A percentile compares a stretch with the other conserved stretches of the same genome.
Conservation (phyloP, 2,113 vertebrate species). For the Theristicus caerulescens region DNA sequence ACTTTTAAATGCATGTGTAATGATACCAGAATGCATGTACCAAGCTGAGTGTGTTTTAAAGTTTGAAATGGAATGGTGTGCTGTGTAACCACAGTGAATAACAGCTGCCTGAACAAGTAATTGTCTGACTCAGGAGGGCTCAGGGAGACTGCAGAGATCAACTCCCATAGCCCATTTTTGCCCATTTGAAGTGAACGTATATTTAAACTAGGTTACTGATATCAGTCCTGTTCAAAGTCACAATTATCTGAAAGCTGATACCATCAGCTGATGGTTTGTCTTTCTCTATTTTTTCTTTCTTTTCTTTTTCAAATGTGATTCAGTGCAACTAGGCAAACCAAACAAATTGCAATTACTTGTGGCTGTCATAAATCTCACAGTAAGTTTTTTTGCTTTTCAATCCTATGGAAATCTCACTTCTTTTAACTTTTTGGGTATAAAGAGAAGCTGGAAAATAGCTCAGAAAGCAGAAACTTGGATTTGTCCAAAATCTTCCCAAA, state of each 20-base stretch:
- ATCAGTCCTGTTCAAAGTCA: neutral
- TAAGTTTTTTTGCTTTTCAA: neutral
- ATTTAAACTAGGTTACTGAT: neutral
- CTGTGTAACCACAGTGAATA: neutral
- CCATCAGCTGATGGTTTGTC: neutral
- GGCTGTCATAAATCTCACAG: neutral
- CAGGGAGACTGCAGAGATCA: neutral
- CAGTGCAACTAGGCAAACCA: neutral
- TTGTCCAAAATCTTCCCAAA: neutral
- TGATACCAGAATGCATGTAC: neutral
- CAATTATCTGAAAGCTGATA: neutral
- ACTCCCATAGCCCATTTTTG: neutral
- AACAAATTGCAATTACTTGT: neutral
- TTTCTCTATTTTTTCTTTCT: neutral
- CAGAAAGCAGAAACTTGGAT: neutral
- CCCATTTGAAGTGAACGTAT: neutral
- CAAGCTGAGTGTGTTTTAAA: neutral
- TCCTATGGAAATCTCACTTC: neutral
- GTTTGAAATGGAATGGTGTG: rapidly evolving
- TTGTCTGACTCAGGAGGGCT: neutral
- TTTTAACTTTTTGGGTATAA: neutral
- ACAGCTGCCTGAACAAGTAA: neutral
- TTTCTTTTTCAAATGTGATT: neutral
- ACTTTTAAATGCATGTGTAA: neutral
- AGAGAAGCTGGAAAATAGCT: neutral